Percentiles rank a stretch among this genome's conserved stretches.
Evolutionary conservation across 2,797 vertebrate species (phyloP).

Genomic region (Coranthus polyacanthus): DNA sequence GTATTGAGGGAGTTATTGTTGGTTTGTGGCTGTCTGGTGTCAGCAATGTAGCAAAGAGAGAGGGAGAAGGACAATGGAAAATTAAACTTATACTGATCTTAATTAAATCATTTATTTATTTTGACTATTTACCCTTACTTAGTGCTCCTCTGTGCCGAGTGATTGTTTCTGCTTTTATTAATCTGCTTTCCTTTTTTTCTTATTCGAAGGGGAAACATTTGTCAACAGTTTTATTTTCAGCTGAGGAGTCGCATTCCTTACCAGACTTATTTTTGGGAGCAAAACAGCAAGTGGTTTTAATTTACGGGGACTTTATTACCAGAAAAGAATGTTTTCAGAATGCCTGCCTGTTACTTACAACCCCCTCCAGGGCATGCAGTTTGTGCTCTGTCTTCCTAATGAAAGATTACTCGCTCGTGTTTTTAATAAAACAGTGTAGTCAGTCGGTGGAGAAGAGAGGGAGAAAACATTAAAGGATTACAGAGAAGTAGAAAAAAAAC

Average conservation of each 20-base stretch:
- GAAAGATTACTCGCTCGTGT: slow-evolving; percentile 74
- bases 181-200: slow-evolving; percentile 29
- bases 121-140: slow-evolving; percentile 8
- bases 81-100: slow-evolving; percentile 9
- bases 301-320: slow-evolving; percentile 80
- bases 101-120: neutral
- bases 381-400: slow-evolving; percentile 57
- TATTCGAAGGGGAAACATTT: slow-evolving; percentile 48
- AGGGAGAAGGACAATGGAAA: slow-evolving; percentile 40
- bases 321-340: slow-evolving; percentile 80
- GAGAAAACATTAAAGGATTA: slow-evolving; percentile 31
- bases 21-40: slow-evolving; percentile 82
- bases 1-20: slow-evolving; percentile 35
- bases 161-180: slow-evolving; percentile 31
- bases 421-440: slow-evolving; percentile 71
- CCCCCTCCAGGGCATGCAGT: slow-evolving; percentile 55
- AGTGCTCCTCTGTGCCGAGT: neutral
- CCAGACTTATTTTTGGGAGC: slow-evolving; percentile 72
- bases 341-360: slow-evolving; percentile 64
- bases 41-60: slow-evolving; percentile 80
- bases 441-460: slow-evolving; percentile 22
- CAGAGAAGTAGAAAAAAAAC: slow-evolving; percentile 24
- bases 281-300: slow-evolving; percentile 80
- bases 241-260: slow-evolving; percentile 66
- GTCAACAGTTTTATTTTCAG: slow-evolving; percentile 62